Conservation (phyloP, 2,797 vertebrate species). For the Holocentrus rufus region DNA sequence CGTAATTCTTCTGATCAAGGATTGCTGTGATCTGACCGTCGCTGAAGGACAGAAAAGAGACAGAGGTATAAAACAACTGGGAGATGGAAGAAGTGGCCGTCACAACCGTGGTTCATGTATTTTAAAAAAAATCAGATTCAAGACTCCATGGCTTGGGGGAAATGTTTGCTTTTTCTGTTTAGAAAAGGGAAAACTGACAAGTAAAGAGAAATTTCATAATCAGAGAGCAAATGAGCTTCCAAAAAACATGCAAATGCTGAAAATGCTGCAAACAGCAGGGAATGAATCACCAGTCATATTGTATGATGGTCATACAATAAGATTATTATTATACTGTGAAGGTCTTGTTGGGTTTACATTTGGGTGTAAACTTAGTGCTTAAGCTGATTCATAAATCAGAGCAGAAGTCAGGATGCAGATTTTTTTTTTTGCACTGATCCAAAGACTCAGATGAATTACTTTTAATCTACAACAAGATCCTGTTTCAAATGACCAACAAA, state of each 20-base stretch:
- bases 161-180: no score
- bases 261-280: no score
- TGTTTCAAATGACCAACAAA: background rate
- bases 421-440: background rate
- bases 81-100: background rate
- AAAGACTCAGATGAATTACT: background rate
- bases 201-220: no score
- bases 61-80: background rate
- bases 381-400: background rate
- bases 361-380: background rate
- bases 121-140: background rate
- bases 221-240: background rate
- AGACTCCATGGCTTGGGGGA: no score
- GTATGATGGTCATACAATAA: background rate
- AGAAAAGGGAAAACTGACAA: no score
- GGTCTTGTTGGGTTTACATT: background rate
- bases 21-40: slow-evolving; percentile 99
- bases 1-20: slow-evolving; percentile 99
- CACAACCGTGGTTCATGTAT: background rate
- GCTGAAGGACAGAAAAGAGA: slow-evolving; percentile 60
- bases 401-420: background rate
- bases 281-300: background rate
- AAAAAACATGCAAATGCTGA: no score
- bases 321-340: background rate
- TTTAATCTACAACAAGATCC: background rate